Evolutionary conservation across 2,888 invertebrate species (phyloP).

Genomic region (Melanostoma scalare): DNA sequence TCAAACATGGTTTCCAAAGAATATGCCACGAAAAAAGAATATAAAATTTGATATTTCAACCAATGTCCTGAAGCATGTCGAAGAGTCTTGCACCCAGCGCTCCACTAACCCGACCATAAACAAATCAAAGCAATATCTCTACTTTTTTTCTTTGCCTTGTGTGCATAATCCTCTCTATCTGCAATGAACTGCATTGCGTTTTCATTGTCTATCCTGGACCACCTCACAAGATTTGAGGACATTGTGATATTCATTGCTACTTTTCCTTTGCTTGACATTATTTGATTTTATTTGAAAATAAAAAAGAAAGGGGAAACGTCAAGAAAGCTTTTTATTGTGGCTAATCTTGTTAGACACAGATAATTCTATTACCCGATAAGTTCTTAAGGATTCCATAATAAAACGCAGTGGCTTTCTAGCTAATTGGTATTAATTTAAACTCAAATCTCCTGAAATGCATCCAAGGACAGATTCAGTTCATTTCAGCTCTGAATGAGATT

Average conservation of each 20-base stretch:
- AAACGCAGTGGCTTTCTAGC: conserved; percentile 11
- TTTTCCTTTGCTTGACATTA: conserved; percentile 15
- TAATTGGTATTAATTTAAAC: conserved; percentile 44
- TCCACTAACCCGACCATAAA: not conserved
- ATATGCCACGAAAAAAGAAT: not conserved
- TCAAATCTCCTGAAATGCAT: conserved; percentile 3
- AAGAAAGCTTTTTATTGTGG: not conserved
- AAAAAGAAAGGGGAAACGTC: conserved; percentile 16
- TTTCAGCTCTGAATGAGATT: not conserved
- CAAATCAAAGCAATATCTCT: conserved; percentile 27
- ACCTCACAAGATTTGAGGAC: conserved; percentile 12
- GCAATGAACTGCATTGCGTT: conserved; percentile 35
- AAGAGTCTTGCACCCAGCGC: not conserved
- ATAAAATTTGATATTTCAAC: not conserved
- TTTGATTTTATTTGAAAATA: conserved; percentile 25
- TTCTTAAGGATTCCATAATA: conserved; percentile 23
- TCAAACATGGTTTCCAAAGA: no score
- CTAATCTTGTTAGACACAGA: conserved; percentile 21
- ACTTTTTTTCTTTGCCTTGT: not conserved
- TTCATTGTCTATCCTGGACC: not conserved
- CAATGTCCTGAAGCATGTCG: not conserved
- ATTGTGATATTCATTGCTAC: not conserved
- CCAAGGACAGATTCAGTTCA: conserved; percentile 3
- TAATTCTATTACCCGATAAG: conserved; percentile 15
- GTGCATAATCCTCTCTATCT: conserved; percentile 37